Evolutionary conservation across 2,888 invertebrate genomes (phyloP), one percentile per base, ranked within the genome.

Genomic region (Tineola bisselliella): DNA sequence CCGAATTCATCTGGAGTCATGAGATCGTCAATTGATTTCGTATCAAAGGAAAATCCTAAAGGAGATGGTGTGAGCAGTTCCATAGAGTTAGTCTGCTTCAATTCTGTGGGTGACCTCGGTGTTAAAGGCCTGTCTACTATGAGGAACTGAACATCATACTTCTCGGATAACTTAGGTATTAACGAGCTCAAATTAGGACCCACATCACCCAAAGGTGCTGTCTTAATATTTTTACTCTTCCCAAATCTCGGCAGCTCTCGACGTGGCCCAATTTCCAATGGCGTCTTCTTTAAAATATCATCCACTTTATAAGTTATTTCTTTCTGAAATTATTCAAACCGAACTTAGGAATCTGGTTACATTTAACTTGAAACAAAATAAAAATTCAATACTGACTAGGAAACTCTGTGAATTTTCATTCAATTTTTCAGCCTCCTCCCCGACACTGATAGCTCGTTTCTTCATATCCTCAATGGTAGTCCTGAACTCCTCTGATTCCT

Each of bases 401-500:
- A 96, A 95, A 62, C 90, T 89, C 11, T 88, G 76, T 68, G 97
- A 92, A 68, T 93, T 92, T 54, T 89, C 88, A 58, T 90, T 90
- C 17, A 97, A 84, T 57, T 88, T 88, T 12, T 89, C 81, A 0
- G 95, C 91, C 57, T 91, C 90, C 0, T 87, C 84, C 66, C 89
- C 84, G 12, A 95, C 88, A 15, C 83, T 81, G 4, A 88, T 77
- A 66, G 93, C 93, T 17, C 92, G 89, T 54, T 88, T 87, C 62
- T 91, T 89, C 60, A 96, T 80, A 57, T 89, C 89, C 48, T 90
- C 89, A 63, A 95, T 88, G 0, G 89, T 82, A 56, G 89, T 89
- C 66, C 93, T 88, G 74, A 95, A 94, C 73, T 95, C 94, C 56
- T 92, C 92, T 72, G 96, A 92, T 64, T 96, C 90, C 66, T 95